Evolutionary conservation across 2,113 vertebrate genomes (phyloP).

Genomic region (Sterrhoptilus dennistouni): DNA sequence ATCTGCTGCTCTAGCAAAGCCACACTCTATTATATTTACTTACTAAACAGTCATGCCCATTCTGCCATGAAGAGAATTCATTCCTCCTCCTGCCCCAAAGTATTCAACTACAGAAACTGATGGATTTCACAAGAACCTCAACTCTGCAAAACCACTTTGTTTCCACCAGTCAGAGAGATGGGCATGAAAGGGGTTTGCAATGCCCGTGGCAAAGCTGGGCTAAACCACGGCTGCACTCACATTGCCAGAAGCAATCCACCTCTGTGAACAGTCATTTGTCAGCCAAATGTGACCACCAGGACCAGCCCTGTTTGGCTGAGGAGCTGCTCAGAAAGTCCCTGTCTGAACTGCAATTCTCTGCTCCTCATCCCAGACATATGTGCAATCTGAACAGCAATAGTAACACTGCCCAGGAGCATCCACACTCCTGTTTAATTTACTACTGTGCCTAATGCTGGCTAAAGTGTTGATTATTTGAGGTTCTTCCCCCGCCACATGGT

Average conservation of each 20-base stretch:
- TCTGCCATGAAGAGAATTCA: not conserved
- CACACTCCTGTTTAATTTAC: not conserved
- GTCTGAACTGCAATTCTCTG: not conserved
- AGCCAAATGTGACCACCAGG: not conserved
- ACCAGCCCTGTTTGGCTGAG: not conserved
- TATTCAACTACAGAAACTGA: not conserved
- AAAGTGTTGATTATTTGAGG: not conserved
- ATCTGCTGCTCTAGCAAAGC: not conserved
- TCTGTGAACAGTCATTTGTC: not conserved
- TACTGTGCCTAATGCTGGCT: not conserved
- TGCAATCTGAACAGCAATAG: not conserved
- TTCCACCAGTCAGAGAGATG: not conserved
- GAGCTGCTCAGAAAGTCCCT: not conserved
- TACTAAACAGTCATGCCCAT: not conserved
- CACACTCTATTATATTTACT: not conserved
- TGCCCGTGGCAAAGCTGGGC: not conserved
- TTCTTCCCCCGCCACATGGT: not conserved
- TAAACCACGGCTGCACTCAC: rapidly evolving
- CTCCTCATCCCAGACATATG: rapidly evolving
- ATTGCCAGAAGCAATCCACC: not conserved
- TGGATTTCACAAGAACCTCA: not conserved
- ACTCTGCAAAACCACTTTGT: not conserved
- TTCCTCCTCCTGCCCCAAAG: not conserved
- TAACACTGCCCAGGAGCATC: not conserved
- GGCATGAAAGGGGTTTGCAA: not conserved